A percentile compares a stretch with the other conserved stretches of the same genome.
Evolutionary conservation across 2,888 invertebrate genomes (phyloP).

Genomic region (Rotaria magnacalcarata): DNA sequence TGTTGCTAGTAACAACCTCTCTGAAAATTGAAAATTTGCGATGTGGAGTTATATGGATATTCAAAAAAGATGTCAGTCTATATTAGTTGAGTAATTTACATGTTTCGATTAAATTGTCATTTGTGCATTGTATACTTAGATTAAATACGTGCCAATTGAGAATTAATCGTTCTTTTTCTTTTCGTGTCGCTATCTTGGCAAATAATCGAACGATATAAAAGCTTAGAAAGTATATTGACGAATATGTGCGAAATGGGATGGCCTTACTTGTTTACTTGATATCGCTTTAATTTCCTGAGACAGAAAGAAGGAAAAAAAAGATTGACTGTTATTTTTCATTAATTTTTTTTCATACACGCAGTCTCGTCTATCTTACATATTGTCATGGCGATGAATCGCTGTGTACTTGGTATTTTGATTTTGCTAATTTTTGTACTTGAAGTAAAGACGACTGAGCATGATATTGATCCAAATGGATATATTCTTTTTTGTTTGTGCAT

Average conservation of each 20-base stretch:
- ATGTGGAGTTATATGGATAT: neutral
- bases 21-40: neutral
- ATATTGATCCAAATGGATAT: conserved; percentile 50
- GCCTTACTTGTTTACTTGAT: neutral
- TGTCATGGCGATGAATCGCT: neutral
- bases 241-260: neutral
- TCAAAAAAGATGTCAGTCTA: neutral
- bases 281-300: neutral
- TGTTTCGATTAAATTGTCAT: neutral
- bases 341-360: too few species aligned
- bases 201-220: neutral
- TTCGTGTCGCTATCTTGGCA: neutral
- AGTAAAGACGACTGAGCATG: neutral
- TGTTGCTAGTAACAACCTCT: neutral
- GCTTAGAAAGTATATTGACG: neutral
- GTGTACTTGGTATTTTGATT: neutral
- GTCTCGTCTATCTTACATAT: too few species aligned
- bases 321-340: neutral
- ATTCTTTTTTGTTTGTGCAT: conserved; percentile 56
- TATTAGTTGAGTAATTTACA: neutral
- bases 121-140: neutral
- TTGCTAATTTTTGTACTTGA: neutral
- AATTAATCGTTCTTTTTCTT: conserved; percentile 7
- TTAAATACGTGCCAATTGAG: conserved; percentile 21
- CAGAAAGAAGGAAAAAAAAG: too few species aligned